These are phyloP conservation scores for Urocyon cinereoargenteus DNA, from an alignment of 2,797 vertebrate species.

Conservation along the genomic window DNA sequence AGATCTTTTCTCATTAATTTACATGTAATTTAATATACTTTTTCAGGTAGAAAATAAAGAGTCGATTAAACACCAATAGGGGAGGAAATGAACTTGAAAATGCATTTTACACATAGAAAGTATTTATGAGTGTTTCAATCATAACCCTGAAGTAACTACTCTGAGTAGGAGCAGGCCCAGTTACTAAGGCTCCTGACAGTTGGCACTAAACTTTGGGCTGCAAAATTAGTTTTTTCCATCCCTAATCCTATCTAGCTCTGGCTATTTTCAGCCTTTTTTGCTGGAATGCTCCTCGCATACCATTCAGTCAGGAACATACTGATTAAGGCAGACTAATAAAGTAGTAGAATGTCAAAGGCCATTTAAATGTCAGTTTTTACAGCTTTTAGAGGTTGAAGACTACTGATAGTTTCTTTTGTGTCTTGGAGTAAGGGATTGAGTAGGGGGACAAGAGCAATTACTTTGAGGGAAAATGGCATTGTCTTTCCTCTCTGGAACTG, in stretches of 20 bases:
- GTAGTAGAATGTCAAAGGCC: conserved; percentile 42
- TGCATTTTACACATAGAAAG: neutral
- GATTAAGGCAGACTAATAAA: conserved; percentile 48
- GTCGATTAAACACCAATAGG: neutral
- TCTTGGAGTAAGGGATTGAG: neutral
- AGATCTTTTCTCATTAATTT: neutral
- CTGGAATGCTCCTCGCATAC: neutral
- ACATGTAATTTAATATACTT: neutral
- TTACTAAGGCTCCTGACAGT: neutral
- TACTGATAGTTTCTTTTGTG: neutral
- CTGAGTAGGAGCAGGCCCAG: neutral
- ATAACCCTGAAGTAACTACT: neutral
- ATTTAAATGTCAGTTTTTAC: conserved; percentile 16
- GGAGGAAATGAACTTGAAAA: neutral
- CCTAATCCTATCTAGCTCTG: neutral
- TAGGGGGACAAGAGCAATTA: neutral
- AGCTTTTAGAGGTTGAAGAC: neutral
- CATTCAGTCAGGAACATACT: neutral
- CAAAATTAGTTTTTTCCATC: neutral
- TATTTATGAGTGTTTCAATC: neutral
- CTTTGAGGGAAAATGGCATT: neutral
- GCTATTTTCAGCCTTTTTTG: neutral
- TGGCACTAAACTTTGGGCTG: neutral
- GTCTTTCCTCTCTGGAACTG: neutral
- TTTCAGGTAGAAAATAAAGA: neutral